Evolutionary conservation across 1,140 invertebrate genomes (phyloP), one percentile per base, ranked within the genome.

Genomic region (Gerris buenoi): DNA sequence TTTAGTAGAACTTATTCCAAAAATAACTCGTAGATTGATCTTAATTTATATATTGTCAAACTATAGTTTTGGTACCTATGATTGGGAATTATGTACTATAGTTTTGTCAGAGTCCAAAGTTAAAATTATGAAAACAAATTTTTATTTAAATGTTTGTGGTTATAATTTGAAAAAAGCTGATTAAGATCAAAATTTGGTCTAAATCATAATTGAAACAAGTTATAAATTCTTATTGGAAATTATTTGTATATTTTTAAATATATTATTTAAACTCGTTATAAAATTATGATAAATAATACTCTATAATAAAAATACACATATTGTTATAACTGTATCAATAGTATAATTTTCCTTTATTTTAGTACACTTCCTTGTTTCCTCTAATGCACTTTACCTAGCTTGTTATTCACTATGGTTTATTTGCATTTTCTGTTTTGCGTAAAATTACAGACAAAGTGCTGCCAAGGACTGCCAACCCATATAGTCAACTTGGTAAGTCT

Each of bases 401-500:
- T 60, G 58, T 25, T 60, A 14, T 22, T 13, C 58, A 60, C 58
- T 14, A 60, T 60, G 58, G 58, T 60, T 60, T 15, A 60, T 60
- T 60, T 60, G 58, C 58, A 60, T 60, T 60, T 25, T 60, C 33
- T 46, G 33, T 46, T 60, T 60, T 60, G 58, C 58, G 15, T 60
- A 14, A 5, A 15, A 15, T 60, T 60, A 25, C 58, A 60, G 58
- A 60, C 58, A 60, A 60, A 60, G 58, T 60, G 58, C 23, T 60
- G 58, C 5, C 22, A 14, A 60, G 58, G 23, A 22, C 58, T 60
- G 58, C 58, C 58, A 60, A 60, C 58, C 10, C 58, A 14, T 60
- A 13, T 60, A 60, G 58, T 22, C 58, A 60, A 60, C 58, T 60
- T 15, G 58, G 58, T 60, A 60, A 60, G 58, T 60, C 23, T 25